Evolutionary conservation across 2,113 vertebrate species (phyloP), one percentile per base, ranked within the genome.

Genomic region (Psittacus erithacus): DNA sequence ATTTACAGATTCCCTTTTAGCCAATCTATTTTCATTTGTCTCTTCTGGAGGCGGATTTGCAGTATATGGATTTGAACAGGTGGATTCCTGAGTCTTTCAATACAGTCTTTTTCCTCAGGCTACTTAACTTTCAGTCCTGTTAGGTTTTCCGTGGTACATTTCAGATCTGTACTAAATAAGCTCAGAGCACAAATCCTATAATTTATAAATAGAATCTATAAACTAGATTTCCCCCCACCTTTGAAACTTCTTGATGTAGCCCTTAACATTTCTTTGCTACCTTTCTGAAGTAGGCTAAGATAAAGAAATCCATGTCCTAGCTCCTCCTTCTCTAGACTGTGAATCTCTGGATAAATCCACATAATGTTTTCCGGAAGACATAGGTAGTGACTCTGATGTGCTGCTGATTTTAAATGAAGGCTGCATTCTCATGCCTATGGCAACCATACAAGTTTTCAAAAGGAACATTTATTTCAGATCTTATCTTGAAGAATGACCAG

Each of bases 101-200:
- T 3, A 13, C 15, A 50, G n/a, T 14, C 60, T 64, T 64, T 59
- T 52, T 31, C 18, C 53, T 29, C 63, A 23, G 29, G 9, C 52
- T 65, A 24, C 28, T 33, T 28, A 2, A 35, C 39, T 33, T 65
- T 35, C 29, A 44, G 39, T 53, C 50, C 78, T 11, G 3, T 33
- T 35, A 44, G 25, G 59, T 50, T 73, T 89, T 27, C 43, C 1
- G 1, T 65, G 59, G 76, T n/a, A 75, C n/a, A 43, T 13, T 71
- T 74, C 33, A 68, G 69, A 82, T 38, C 62, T 60, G 29, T 50
- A 33, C 47, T 11, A 57, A 68, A 59, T 67, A 83, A 96, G 71
- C 88, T 95, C 96, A 88, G 88, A 95, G 88, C 79, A 88, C 84
- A 97, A 97, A 94, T 83, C 64, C 78, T n/a, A 63, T 14, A 41